Percentiles rank a stretch among this genome's conserved stretches.
phyloP scores from a whole-genome alignment of 2,797 vertebrate species.

The Trematomus bernacchii region DNA sequence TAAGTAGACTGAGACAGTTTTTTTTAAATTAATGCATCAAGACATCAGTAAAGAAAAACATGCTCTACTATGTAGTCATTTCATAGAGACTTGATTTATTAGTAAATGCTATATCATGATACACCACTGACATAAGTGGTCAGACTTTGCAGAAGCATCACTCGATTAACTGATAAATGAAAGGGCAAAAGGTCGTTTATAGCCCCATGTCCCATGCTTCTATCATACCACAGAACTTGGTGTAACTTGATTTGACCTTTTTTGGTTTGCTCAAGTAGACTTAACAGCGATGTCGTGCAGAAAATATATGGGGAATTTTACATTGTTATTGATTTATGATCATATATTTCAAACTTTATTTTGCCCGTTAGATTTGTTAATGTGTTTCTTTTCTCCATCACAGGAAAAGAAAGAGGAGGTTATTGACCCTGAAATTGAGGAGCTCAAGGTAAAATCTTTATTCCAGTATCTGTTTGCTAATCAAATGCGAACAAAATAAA shows the following conservation, averaged over 20 bases:
- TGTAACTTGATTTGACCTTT: not conserved
- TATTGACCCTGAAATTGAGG: slow-evolving; percentile 74
- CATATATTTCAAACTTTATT: not conserved
- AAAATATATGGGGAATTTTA: not conserved
- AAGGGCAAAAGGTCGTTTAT: not conserved
- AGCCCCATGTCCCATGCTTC: too few species aligned
- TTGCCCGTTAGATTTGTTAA: not conserved
- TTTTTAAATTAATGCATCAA: not conserved
- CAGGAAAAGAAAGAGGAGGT: slow-evolving; percentile 75
- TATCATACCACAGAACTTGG: not conserved
- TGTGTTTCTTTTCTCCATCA: not conserved
- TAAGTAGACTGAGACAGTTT: not conserved
- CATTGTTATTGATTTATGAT: too few species aligned
- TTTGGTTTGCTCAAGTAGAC: not conserved
- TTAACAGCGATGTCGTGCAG: not conserved
- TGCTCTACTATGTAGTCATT: too few species aligned
- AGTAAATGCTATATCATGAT: too few species aligned
- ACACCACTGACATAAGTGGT: too few species aligned
- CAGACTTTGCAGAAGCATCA: too few species aligned
- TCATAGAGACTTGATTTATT: too few species aligned
- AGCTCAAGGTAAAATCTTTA: slow-evolving; percentile 74
- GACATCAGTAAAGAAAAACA: too few species aligned
- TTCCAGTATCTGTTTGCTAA: not conserved
- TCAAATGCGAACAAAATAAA: not conserved
- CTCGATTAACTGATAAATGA: not conserved